These are phyloP conservation scores for Lipophrys pholis DNA, from an alignment of 2,113 vertebrate species.

Conservation along the genomic window DNA sequence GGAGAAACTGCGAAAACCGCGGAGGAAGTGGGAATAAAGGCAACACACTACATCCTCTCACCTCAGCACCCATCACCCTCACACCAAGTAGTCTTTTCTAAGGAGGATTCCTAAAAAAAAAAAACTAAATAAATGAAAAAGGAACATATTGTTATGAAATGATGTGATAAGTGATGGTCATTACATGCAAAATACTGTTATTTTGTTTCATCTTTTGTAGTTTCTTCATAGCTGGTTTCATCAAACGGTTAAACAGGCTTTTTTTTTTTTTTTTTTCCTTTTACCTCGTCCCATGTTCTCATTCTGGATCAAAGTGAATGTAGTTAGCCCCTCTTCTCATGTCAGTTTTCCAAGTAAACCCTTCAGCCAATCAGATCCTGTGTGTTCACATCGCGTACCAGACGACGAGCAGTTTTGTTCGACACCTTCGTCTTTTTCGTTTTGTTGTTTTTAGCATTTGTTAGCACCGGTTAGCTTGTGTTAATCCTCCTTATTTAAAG, in stretches of 20 bases:
- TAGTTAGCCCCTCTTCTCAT: conserved; percentile 43
- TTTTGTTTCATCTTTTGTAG: conserved; percentile 50
- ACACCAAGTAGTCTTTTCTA: conserved; percentile 74
- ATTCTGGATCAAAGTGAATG: conserved; percentile 63
- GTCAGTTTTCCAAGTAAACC: conserved; percentile 39
- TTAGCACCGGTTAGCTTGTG: conserved; percentile 39
- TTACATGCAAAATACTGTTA: conserved; percentile 67
- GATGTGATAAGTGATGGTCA: conserved; percentile 73
- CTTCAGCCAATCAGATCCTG: conserved; percentile 18
- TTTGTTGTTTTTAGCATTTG: conserved; percentile 42
- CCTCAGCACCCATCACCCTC: conserved; percentile 31
- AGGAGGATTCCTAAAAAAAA: conserved; percentile 15
- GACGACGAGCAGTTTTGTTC: conserved; percentile 18
- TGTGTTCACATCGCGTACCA: conserved; percentile 35
- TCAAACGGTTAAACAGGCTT: background rate
- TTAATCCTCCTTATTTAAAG: conserved; percentile 48
- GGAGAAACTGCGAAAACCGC: conserved; percentile 14
- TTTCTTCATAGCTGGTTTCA: conserved; percentile 48
- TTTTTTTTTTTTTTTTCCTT: too few species aligned
- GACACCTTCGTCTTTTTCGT: background rate
- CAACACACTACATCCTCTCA: conserved; percentile 51
- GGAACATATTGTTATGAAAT: conserved; percentile 70
- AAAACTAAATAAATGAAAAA: conserved; percentile 57
- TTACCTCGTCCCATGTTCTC: conserved; percentile 1
- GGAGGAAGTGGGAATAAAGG: conserved; percentile 28